Conservation (phyloP, 2,797 vertebrate species). For the Tarsius wallacei region DNA sequence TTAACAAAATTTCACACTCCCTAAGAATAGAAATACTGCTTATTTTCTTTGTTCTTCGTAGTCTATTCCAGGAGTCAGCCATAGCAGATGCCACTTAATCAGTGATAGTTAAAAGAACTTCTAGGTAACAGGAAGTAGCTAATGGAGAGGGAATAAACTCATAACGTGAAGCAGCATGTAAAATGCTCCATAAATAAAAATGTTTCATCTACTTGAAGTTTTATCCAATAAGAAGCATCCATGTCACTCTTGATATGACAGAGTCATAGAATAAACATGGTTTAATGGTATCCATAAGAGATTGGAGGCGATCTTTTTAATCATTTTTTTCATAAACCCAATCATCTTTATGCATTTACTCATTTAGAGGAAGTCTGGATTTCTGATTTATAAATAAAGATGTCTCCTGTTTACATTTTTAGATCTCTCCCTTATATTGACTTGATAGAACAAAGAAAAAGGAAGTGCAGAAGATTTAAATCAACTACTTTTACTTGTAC, state of each 20-base stretch:
- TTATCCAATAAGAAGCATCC: not conserved
- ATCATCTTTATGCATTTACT: conserved; percentile 36
- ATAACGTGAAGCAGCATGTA: not conserved
- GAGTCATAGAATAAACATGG: not conserved
- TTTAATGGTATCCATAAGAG: not conserved
- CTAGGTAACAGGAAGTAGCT: not conserved
- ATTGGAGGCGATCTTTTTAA: not conserved
- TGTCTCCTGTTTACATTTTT: not conserved
- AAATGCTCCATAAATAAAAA: conserved; percentile 43
- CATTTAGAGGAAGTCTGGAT: not conserved
- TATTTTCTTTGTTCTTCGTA: not conserved
- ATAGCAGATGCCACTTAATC: not conserved
- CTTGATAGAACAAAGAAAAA: not conserved
- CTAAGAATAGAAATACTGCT: not conserved
- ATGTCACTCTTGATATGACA: not conserved
- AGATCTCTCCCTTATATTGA: not conserved
- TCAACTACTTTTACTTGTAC: not conserved
- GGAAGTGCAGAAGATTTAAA: not conserved
- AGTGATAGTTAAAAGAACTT: not conserved
- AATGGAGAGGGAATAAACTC: not conserved
- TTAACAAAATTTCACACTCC: not conserved
- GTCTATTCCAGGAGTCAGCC: not conserved
- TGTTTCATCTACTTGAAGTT: not conserved
- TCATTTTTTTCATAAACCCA: not conserved
- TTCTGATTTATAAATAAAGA: conserved; percentile 24